Evolutionary conservation across 2,113 vertebrate species (phyloP), one percentile per base, ranked within the genome.

Genomic region (Melanocharis versteri): DNA sequence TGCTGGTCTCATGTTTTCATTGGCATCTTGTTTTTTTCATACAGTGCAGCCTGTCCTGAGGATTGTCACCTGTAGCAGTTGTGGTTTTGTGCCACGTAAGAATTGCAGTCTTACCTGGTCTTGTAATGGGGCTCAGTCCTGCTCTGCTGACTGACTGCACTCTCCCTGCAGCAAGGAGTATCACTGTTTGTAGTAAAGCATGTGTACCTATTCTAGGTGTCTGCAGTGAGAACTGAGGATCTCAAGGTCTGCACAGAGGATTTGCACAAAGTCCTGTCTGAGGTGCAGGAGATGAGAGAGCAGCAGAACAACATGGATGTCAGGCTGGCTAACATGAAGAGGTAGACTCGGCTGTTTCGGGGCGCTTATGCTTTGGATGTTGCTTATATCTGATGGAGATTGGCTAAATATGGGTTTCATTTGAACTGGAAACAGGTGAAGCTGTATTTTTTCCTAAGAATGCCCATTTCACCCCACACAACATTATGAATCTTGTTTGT

Each of bases 261-360:
- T 53, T 87, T 98, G 78, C 97, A 98, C 85, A 98, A 96, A 91
- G 95, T 97, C 20, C 92, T 97, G 23, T 92, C 96, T 26, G 97
- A 98, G 69, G 83, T 98, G 50, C 96, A 97, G 86, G 96, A 97
- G 35, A 96, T 98, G 91, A 97, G 86, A 54, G 95, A 97, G 71
- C 97, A 97, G 66, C 97, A 98, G 62, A 96, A 39, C 58, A 97
- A 92, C 70, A 96, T 98, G 97, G 96, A 98, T 58, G 39, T 73
- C 82, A 97, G 92, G 73, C 93, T 98, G 92, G 94, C 84, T 53
- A 97, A 93, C 93, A 96, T 98, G 96, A 98, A 97, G 91, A 97
- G 97, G 97, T 98, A 93, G 65, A 82, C 92, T 57, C 35, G 0
- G 69, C 58, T 69, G 50, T 78, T 89, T 85, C 5, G 10, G 79